Evolutionary conservation across 92 coral and sea anemone genomes (phyloP).

Genomic region (Palythoa grandis): DNA sequence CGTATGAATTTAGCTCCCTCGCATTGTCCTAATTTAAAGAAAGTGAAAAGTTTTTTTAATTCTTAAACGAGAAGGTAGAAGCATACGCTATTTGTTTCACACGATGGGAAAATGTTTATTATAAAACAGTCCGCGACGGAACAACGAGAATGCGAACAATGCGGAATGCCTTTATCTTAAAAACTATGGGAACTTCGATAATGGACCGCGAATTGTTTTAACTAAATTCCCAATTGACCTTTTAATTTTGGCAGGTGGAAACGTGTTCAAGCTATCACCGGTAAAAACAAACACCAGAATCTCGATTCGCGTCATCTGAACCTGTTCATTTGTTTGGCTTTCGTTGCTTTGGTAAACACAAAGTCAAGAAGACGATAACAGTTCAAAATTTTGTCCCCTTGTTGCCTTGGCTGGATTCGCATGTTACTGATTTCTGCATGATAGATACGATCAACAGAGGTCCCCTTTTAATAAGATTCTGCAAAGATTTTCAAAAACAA

Average conservation of each 20-base stretch:
- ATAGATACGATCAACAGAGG: neutral
- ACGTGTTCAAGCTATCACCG: constrained; percentile 8
- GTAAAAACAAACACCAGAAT: constrained; percentile 8
- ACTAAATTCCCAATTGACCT: neutral
- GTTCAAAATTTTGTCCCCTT: neutral
- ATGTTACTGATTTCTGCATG: neutral
- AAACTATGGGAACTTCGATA: neutral
- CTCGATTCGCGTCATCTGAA: constrained; percentile 8
- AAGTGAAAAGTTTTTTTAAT: too few relatives aligned
- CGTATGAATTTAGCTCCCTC: too few relatives aligned
- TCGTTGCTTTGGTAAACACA: constrained; percentile 22
- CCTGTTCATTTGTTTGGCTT: neutral
- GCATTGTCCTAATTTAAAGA: too few relatives aligned
- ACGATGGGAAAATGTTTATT: too few relatives aligned
- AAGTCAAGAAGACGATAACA: neutral
- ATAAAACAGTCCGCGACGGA: too few relatives aligned
- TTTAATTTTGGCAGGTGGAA: constrained; percentile 19
- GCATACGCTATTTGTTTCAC: too few relatives aligned
- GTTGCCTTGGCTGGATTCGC: neutral
- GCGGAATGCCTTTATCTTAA: too few relatives aligned
- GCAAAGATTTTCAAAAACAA: neutral
- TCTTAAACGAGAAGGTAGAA: too few relatives aligned
- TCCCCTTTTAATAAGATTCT: neutral
- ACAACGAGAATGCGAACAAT: too few relatives aligned
- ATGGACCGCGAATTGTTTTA: neutral